Base-by-base conservation (phyloP, 2,888 invertebrate species). In the Parnassius glacialis region DNA sequence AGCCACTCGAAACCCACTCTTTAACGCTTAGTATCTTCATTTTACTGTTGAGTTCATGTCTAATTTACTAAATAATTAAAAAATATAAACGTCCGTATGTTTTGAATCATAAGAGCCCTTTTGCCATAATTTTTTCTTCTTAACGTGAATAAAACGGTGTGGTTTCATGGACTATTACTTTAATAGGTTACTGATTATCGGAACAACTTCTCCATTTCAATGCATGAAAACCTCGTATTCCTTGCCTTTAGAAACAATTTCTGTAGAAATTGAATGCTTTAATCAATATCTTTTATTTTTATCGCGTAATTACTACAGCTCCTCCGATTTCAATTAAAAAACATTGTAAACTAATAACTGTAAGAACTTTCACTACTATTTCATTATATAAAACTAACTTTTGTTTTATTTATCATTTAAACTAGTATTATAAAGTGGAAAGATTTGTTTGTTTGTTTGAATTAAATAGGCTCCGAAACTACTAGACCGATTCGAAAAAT, bases 1-100 rank as follows among this genome's bases (percentile, higher is more conserved):
- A 50, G 61, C 47, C 56, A 57, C 52, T 61, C 20, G 52, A 57
- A 62, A 58, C 58, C 62, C 57, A 43, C 62, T 58, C 53, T 58
- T 62, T 62, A 50, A 58, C 62, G 57, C 57, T 62, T 62, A 50
- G 43, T 34, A 58, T 54, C 53, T 62, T 58, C 47, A 57, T 57
- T 61, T 43, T 58, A 54, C 50, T 57, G 61, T 62, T 48, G 25
- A 56, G 41, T 48, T 12, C 13, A 2, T 34, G 5, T 10, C 48
- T 47, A 57, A 42, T 3, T 42, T 52, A 52, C 45, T 13, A 42
- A 25, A n/a, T 16, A 20, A 3, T 34, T 12, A 48, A 47, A 43
- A 51, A 52, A 52, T 10, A 43, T 13, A 3, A 3, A 53, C 41
- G n/a, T 43, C 53, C 11, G 34, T 62, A 54, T 12, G 2, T 0